These are phyloP conservation scores for Tachina grossa DNA, from an alignment of 2,888 invertebrate genomes.

Conservation along the genomic window DNA sequence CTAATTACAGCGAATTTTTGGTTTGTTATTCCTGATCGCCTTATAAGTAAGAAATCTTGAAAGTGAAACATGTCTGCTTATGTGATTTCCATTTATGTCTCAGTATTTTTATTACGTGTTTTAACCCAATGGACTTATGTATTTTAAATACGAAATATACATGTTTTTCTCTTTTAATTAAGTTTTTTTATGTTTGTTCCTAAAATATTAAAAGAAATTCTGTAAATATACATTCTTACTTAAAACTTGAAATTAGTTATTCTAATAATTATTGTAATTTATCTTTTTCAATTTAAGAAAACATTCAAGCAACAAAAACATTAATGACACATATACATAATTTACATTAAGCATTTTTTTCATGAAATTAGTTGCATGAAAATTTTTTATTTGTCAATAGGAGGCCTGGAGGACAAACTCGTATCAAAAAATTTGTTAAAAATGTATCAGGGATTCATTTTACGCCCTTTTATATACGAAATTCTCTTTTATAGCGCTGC, in stretches of 20 bases:
- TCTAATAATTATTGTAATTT: slow-evolving; percentile 14
- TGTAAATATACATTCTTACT: slow-evolving; percentile 51
- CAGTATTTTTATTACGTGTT: slow-evolving; percentile 46
- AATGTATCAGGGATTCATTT: too few species aligned
- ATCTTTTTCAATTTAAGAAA: slow-evolving; percentile 40
- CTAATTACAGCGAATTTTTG: too few species aligned
- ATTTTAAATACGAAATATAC: slow-evolving; percentile 8
- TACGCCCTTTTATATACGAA: too few species aligned
- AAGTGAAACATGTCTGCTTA: background rate
- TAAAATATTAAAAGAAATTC: slow-evolving; percentile 1
- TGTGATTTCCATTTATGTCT: slow-evolving; percentile 32
- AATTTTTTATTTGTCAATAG: too few species aligned
- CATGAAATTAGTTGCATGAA: too few species aligned
- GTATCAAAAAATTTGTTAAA: too few species aligned
- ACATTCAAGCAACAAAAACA: slow-evolving; percentile 15
- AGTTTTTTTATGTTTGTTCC: slow-evolving; percentile 7
- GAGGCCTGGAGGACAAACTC: too few species aligned
- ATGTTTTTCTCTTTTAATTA: slow-evolving; percentile 10
- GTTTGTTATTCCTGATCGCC: too few species aligned
- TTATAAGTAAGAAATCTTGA: background rate
- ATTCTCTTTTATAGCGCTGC: too few species aligned
- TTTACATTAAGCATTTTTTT: too few species aligned
- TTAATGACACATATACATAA: slow-evolving; percentile 40
- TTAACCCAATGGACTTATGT: slow-evolving; percentile 1
- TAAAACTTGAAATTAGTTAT: slow-evolving; percentile 1